Evolutionary conservation across 2,113 vertebrate species (phyloP).

Genomic region (Myotis lucifugus): DNA sequence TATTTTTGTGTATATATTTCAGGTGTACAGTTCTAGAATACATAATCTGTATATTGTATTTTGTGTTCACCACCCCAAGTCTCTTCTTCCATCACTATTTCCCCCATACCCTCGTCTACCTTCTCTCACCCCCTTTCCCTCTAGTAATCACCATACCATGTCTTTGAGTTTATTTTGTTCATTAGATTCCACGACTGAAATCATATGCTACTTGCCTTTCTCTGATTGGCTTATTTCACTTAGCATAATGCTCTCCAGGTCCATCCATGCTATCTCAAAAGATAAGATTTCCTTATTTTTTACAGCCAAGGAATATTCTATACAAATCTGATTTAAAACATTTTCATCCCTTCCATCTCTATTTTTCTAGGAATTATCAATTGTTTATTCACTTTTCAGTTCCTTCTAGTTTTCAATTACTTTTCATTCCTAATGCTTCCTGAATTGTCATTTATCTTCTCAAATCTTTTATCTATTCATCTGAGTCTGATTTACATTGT

Average conservation of each 20-base stretch:
- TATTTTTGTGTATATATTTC: neutral
- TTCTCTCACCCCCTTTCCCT: neutral
- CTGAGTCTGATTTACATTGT: neutral
- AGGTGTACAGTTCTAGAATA: neutral
- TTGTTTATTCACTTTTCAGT: neutral
- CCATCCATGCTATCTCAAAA: neutral
- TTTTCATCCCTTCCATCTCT: neutral
- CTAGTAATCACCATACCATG: neutral
- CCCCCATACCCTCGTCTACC: neutral
- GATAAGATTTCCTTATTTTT: neutral
- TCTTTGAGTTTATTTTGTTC: neutral
- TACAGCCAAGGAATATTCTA: neutral
- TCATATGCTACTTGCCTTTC: neutral
- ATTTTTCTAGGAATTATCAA: neutral
- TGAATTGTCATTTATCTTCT: neutral
- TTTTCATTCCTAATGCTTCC: neutral
- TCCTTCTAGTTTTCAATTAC: neutral
- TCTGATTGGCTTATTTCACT: neutral
- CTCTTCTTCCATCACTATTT: neutral
- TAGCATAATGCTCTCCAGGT: neutral
- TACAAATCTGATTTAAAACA: neutral
- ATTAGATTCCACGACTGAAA: neutral
- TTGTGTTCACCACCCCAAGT: neutral
- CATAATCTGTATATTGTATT: neutral
- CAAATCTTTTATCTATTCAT: neutral